These are phyloP conservation scores for Lasiommata megera DNA, from an alignment of 2,888 invertebrate genomes.

Conservation along the genomic window DNA sequence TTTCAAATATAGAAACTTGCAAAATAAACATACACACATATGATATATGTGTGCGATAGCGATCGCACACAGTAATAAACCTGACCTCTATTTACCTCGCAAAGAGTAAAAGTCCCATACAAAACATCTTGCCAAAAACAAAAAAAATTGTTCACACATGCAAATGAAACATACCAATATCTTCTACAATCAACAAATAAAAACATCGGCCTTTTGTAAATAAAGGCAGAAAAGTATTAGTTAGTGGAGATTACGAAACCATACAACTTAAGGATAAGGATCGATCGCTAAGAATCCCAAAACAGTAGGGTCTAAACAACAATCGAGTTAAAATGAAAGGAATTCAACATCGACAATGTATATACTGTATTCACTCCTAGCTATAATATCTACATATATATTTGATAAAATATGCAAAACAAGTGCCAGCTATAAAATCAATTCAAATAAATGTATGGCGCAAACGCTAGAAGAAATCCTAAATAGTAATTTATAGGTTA, in stretches of 20 bases:
- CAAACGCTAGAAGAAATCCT: conserved; percentile 19
- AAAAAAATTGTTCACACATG: too few relatives aligned
- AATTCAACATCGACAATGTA: conserved; percentile 15
- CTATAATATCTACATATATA: conserved; percentile 10
- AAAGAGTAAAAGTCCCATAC: too few relatives aligned
- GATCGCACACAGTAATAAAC: background rate
- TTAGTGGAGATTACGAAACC: conserved; percentile 4
- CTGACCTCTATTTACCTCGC: background rate
- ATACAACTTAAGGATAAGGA: conserved; percentile 6
- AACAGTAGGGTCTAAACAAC: background rate
- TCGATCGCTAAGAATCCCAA: background rate
- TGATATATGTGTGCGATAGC: background rate
- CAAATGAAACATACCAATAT: background rate
- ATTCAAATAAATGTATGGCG: conserved; percentile 18
- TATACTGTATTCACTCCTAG: conserved; percentile 5
- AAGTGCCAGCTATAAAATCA: conserved; percentile 18
- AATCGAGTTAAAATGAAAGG: background rate
- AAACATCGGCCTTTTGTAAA: background rate
- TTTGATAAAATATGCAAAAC: conserved; percentile 15
- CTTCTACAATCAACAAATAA: background rate
- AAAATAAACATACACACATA: too few relatives aligned
- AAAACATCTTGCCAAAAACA: background rate
- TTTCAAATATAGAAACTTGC: too few relatives aligned
- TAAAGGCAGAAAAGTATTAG: background rate
- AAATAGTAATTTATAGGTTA: conserved; percentile 22